Conservation (phyloP, 2,113 vertebrate species). For the Okapia johnstoni region DNA sequence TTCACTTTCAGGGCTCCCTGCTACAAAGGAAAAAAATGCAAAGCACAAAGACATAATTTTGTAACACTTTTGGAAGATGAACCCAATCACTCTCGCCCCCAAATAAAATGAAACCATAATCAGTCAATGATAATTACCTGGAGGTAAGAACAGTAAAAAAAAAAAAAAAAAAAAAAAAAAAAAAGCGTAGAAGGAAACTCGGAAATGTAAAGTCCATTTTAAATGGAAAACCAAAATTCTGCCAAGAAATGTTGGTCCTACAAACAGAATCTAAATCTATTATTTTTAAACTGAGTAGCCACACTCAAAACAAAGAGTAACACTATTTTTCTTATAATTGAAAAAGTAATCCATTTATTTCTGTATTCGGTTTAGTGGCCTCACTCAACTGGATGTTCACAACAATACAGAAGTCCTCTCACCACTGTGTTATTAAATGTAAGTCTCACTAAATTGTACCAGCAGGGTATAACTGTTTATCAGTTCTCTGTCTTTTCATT, state of each 20-base stretch:
- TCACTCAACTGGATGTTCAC: constrained; percentile 14
- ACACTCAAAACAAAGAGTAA: constrained; percentile 26
- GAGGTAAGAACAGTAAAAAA: not conserved
- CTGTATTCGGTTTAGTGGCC: not conserved
- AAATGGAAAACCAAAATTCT: not conserved
- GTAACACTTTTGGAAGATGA: not conserved
- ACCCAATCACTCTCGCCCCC: not conserved
- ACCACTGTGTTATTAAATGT: constrained; percentile 63
- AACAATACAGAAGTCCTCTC: constrained; percentile 10
- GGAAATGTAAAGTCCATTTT: not conserved
- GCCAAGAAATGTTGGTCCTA: not conserved
- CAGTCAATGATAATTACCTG: not conserved
- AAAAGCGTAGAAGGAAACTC: not conserved
- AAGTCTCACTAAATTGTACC: constrained; percentile 72
- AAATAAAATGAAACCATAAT: not conserved
- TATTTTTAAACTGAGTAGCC: not conserved
- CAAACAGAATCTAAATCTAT: not conserved
- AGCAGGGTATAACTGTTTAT: constrained; percentile 68
- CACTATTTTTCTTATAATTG: constrained; percentile 15
- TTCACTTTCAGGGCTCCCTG: not conserved
- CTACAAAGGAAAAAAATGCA: not conserved
- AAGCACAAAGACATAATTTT: not conserved
- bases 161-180: not conserved
- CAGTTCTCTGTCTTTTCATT: constrained; percentile 74
- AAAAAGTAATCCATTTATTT: constrained; percentile 28